Base-by-base conservation (phyloP, 2,888 invertebrate species). In the Tetragnatha montana region DNA sequence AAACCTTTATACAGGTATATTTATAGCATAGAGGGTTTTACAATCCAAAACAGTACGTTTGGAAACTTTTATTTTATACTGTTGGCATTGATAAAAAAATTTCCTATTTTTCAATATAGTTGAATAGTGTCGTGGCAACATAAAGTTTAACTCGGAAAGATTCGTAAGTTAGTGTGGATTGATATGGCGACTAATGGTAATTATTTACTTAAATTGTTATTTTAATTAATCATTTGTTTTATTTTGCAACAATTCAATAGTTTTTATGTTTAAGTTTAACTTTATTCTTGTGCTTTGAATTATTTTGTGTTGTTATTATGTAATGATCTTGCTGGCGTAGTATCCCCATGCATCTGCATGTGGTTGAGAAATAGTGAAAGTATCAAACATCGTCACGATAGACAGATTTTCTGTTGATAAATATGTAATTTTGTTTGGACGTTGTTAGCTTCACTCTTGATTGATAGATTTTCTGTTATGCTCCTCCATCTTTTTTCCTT, bases 171-270 rank as follows among this genome's bases (percentile, higher is more conserved):
- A 49, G 71, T 70, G 21, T 69, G 49, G 81, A 68, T 69, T 70
- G 73, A 71, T 78, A 88, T 88, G 88, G 88, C 88, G 17, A 79
- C 83, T 74, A 88, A 88, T 88, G 69, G 88, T 88, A 83, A 83
- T 60, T 60, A 60, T 60, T 60, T 35, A 35, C 35, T 69, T 82
- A 70, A 35, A 50, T 70, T 88, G 73, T 51, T 80, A 22, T 85
- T 35, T 69, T 80, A 74, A 76, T n/a, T 76, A 50, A 76, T 85
- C 68, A 70, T 85, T 78, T 51, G 51, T 8, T 17, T 19, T 51
- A 60, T 60, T 71, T 70, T 3, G 14, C 12, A 17, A 80, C 35
- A 35, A 8, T 12, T 14, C 8, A 17, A 60, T 60, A 60, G 10
- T 60, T 17, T 60, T 10, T 3, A 60, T 17, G 12, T 12, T 17